phyloP scores from a whole-genome alignment of 2,797 vertebrate genomes.

The Merluccius polli region DNA sequence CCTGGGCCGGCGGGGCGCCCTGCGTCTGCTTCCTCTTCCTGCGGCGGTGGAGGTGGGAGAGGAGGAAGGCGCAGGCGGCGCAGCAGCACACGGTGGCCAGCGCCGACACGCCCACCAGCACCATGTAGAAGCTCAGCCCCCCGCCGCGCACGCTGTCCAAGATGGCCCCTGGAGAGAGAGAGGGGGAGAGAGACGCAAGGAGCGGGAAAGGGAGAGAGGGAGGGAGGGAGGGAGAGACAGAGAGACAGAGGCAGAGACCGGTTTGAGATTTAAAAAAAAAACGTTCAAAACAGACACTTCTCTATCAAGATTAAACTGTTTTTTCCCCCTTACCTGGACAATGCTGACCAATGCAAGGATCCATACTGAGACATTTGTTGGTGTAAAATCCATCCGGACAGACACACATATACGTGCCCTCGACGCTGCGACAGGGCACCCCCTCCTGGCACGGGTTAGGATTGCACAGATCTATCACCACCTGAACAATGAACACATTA shows the following conservation, averaged over 20 bases:
- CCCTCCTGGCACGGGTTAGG: constrained; percentile 77
- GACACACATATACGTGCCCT: constrained; percentile 65
- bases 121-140: constrained; percentile 65
- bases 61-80: constrained; percentile 57
- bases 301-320: neutral
- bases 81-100: constrained; percentile 61
- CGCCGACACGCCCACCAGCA: constrained; percentile 66
- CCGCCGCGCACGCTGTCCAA: constrained; percentile 50
- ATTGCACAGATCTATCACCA: constrained; percentile 64
- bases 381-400: constrained; percentile 74
- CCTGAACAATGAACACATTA: constrained; percentile 40
- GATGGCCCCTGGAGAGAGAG: constrained; percentile 50
- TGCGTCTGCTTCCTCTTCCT: constrained; percentile 68
- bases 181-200: neutral
- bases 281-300: neutral
- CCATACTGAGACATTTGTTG: constrained; percentile 67
- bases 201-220: neutral
- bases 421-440: constrained; percentile 59
- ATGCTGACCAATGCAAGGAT: constrained; percentile 65
- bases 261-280: too few species aligned
- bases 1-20: constrained; percentile 56
- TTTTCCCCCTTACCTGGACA: constrained; percentile 65
- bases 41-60: constrained; percentile 66
- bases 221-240: neutral
- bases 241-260: neutral